Evolutionary conservation across 2,113 vertebrate species (phyloP).

Genomic region (Atlantisia rogersi): DNA sequence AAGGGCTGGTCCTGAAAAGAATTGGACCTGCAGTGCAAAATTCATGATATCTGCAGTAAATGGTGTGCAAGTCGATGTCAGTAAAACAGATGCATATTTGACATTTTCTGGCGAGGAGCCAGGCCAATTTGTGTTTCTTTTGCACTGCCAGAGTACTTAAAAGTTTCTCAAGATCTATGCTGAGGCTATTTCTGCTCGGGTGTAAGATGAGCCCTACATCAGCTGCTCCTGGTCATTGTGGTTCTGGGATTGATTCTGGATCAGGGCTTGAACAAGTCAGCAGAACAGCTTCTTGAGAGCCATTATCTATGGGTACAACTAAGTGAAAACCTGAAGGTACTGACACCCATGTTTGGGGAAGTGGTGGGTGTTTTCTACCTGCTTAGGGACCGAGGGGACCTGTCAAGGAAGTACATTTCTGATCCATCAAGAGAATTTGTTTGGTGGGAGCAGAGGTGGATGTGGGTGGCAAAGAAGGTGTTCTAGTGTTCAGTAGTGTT

Average conservation of each 20-base stretch:
- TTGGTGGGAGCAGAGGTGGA: background rate
- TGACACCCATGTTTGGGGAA: fast-evolving
- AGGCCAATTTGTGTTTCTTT: background rate
- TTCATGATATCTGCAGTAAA: background rate
- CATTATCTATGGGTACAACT: background rate
- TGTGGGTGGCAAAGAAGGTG: background rate
- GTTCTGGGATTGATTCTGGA: background rate
- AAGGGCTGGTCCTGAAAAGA: background rate
- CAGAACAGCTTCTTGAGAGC: background rate
- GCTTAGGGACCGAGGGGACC: background rate
- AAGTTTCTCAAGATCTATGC: background rate
- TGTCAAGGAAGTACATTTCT: background rate
- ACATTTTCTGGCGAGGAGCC: background rate
- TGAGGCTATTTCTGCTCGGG: background rate
- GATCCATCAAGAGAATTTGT: background rate
- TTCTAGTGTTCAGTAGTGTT: background rate
- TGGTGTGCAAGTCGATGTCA: background rate
- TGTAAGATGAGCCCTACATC: background rate
- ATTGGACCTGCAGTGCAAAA: background rate
- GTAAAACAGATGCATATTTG: background rate
- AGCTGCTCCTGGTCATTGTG: background rate
- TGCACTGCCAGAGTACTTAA: background rate
- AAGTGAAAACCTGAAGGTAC: background rate
- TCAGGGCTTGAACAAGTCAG: background rate
- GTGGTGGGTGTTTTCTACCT: background rate